Conservation (phyloP, 1,140 invertebrate species). For the Drosophila asahinai region DNA sequence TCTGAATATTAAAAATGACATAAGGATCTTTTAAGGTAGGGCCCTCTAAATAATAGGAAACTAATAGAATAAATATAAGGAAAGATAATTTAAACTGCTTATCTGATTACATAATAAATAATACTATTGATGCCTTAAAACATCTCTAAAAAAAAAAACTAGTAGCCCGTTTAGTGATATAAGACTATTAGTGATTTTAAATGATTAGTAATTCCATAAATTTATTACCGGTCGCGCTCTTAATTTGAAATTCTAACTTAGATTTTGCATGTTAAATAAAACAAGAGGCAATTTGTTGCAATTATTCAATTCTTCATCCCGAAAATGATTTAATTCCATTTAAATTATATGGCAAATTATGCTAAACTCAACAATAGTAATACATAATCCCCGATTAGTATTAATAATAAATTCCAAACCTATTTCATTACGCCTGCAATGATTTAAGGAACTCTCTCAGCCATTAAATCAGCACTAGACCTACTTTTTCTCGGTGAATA, state of each 20-base stretch:
- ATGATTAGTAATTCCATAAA: neutral
- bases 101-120: neutral
- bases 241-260: neutral
- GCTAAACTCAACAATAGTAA: neutral
- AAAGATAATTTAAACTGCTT: neutral
- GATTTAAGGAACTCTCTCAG: neutral
- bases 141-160: neutral
- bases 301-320: too few species aligned
- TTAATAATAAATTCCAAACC: conserved; percentile 1
- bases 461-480: conserved; percentile 9
- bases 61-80: neutral
- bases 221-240: neutral
- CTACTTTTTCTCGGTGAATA: neutral
- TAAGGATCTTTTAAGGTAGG: neutral
- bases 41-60: neutral
- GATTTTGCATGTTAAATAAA: neutral
- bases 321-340: neutral
- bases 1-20: neutral
- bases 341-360: neutral
- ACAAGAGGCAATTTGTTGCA: neutral
- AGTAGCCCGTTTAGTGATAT: neutral
- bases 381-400: conserved; percentile 4
- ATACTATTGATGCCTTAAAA: neutral
- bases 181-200: neutral
- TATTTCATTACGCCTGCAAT: neutral